Evolutionary conservation across 2,797 vertebrate genomes (phyloP), one percentile per base, ranked within the genome.

Genomic region (Leptoclinus maculatus): DNA sequence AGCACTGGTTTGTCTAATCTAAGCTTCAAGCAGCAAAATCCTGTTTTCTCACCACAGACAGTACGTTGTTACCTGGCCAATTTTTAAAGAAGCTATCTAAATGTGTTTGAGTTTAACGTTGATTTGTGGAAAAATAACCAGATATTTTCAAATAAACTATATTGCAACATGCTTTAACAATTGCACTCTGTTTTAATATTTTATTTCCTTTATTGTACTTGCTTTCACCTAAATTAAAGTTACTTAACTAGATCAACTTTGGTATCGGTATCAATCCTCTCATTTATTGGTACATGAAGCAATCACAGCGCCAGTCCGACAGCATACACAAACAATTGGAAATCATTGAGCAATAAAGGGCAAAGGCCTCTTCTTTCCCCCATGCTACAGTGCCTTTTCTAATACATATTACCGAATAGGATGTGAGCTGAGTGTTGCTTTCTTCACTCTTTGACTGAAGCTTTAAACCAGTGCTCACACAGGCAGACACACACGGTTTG

Each of bases 281-380:
- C 38, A 62, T 79, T 76, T 79, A 72, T 80, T 45, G 47, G n/a
- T 45, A 56, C 62, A 66, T 67, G 43, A 79, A 82, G 41, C 32
- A 68, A 65, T 84, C 63, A 59, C 63, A 78, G 17, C 1, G 0
- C 19, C 14, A 23, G 53, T 14, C 65, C 43, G 16, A 45, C 19
- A 38, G 71, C 34, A 38, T 11, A 60, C 54, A 73, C 66, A 80
- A 66, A 75, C 69, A 82, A 66, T 21, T 74, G 58, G 63, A 78
- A 83, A 73, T 83, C 71, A 81, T 60, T 73, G 60, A 63, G 68
- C 75, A 83, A 25, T 72, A 83, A 79, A 84, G 78, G 56, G 39
- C 64, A 85, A 69, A 83, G 63, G 70, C 59, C 8, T 78, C 38
- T 75, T 21, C 29, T 27, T 34, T 53, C 74, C 53, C 85, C 66